Evolutionary conservation across 2,797 vertebrate species (phyloP), one percentile per base, ranked within the genome.

Genomic region (Falco rusticolus): DNA sequence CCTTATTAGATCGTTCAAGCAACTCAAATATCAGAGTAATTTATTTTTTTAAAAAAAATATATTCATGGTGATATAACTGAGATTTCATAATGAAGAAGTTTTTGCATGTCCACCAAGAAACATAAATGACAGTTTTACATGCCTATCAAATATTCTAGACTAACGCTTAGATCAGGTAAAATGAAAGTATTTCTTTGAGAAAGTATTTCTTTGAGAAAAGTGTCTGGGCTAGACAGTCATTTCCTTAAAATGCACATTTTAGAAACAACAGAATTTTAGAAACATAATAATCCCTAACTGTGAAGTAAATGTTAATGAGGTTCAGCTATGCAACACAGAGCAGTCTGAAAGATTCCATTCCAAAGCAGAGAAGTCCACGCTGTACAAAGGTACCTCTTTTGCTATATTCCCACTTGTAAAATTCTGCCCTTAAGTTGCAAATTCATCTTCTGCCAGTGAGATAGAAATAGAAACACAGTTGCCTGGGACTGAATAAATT

Each of bases 401-500:
- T 80, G 34, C 93, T 85, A 2, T 75, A 87, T 91, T 84, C 43
- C 59, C n/a, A 47, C 69, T 90, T 71, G 45, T n/a, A 94, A 88
- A 90, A 84, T 88, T 87, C 57, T 96, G 34, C 61, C 85, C 69
- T 60, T 43, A 70, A 93, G 43, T 89, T 10, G 1, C 78, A 84
- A 81, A 92, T 81, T 83, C 43, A 9, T 92, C 84, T 79, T 78
- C 59, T 97, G 82, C 79, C 91, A 95, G 60, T 33, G 82, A 60
- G 57, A 72, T 89, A n/a, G 82, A 90, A 93, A 84, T 80, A 92
- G 87, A 88, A 90, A 65, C 60, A 70, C n/a, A 60, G 72, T 83
- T 86, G 82, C 91, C 76, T 80, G 71, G 70, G 78, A 93, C 71
- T 63, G 81, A 63, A 91, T 79, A 83, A 84, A 74, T 97, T 94